phyloP scores from a whole-genome alignment of 2,888 invertebrate genomes.

The Caenorhabditis becei region DNA sequence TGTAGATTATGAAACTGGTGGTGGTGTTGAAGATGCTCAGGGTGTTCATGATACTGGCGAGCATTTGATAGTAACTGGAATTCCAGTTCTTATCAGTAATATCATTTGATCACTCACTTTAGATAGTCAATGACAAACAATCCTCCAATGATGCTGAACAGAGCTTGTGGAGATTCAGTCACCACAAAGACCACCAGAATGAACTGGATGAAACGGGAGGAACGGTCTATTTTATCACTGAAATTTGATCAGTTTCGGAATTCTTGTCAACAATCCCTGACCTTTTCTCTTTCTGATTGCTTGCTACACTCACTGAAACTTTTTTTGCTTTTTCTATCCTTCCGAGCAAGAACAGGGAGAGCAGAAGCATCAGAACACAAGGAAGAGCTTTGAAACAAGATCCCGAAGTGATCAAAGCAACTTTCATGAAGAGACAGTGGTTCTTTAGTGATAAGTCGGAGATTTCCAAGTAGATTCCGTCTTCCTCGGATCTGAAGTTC shows the following conservation, averaged over 20 bases:
- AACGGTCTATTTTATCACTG: conserved; percentile 15
- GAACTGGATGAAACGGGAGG: conserved; percentile 16
- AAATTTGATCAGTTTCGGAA: background rate
- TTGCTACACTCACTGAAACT: background rate
- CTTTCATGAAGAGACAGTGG: conserved; percentile 32
- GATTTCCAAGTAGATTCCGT: conserved; percentile 20
- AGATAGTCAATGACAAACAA: conserved; percentile 12
- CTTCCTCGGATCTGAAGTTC: conserved; percentile 21
- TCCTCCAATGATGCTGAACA: conserved; percentile 21
- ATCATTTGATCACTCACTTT: background rate
- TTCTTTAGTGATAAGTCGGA: conserved; percentile 22
- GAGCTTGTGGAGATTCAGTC: conserved; percentile 14
- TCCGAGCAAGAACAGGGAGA: conserved; percentile 13
- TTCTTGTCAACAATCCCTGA: background rate
- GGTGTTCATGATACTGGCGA: conserved; percentile 31
- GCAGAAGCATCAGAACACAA: conserved; percentile 15
- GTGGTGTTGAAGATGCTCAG: conserved; percentile 30
- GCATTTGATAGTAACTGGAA: conserved; percentile 32
- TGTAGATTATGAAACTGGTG: conserved; percentile 44
- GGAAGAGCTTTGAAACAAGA: conserved; percentile 34
- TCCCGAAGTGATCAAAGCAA: conserved; percentile 8
- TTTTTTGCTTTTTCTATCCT: conserved; percentile 28
- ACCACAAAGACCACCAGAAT: conserved; percentile 10
- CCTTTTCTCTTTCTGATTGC: conserved; percentile 9
- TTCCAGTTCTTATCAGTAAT: background rate